A percentile compares a stretch with the other conserved stretches of the same genome.
Conservation (phyloP, 2,113 vertebrate species). For the Cromileptes altivelis region DNA sequence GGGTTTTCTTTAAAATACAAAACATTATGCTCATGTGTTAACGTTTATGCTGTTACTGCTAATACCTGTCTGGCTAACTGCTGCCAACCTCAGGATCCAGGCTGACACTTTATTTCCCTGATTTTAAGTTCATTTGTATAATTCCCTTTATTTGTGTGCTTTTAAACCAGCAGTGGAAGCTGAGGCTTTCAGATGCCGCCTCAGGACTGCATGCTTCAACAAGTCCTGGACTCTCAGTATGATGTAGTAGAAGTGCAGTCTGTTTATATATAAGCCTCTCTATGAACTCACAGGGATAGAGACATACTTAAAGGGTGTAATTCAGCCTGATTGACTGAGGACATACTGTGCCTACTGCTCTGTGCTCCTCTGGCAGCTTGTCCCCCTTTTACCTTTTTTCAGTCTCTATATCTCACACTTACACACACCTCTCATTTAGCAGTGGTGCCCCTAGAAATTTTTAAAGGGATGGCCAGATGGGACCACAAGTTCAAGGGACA, state of each 20-base stretch:
- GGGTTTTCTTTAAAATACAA: not conserved
- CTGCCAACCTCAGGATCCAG: slow-evolving; percentile 28
- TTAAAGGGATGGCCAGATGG: too few relatives aligned
- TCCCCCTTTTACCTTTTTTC: not conserved
- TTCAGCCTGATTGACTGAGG: slow-evolving; percentile 7
- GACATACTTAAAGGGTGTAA: not conserved
- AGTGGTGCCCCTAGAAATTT: too few relatives aligned
- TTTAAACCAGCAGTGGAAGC: slow-evolving; percentile 32
- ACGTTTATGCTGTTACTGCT: slow-evolving; percentile 12
- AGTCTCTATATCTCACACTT: not conserved
- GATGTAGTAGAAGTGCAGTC: slow-evolving; percentile 36
- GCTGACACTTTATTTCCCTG: slow-evolving; percentile 14
- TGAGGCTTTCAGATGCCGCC: slow-evolving; percentile 53
- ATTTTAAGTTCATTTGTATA: slow-evolving; percentile 26
- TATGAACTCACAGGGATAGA: slow-evolving; percentile 17
- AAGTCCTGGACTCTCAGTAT: slow-evolving; percentile 42
- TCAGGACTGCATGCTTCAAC: slow-evolving; percentile 43
- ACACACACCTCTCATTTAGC: not conserved
- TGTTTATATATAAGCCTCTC: slow-evolving; percentile 54
- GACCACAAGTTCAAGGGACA: not conserved
- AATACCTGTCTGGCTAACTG: slow-evolving; percentile 25
- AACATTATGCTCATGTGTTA: not conserved
- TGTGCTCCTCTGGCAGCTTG: not conserved
- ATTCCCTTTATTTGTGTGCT: slow-evolving; percentile 32
- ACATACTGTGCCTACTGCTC: not conserved